Base-by-base conservation (phyloP, 2,797 vertebrate species). In the Pygocentrus nattereri region DNA sequence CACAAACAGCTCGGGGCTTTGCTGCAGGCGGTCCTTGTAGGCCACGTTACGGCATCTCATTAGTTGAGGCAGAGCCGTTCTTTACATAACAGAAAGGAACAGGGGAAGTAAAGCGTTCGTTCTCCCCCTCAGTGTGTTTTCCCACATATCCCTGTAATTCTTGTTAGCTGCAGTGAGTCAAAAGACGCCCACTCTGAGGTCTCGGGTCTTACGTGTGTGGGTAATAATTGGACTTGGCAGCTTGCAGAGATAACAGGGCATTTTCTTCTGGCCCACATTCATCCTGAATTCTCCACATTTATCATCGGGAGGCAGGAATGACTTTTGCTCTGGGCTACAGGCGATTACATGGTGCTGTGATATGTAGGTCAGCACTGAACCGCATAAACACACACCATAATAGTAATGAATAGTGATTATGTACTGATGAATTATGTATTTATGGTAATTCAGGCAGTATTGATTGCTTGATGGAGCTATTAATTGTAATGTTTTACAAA, bases 1-100 rank as follows among this genome's bases (percentile, higher is more conserved):
- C 15, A 52, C 49, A 12, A 62, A 8, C 4, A 7, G 61, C 25
- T 64, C 27, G 27, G 27, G 27, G 61, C 27, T 64, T 11, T 18
- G 44, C 41, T 44, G 41, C 41, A 44, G 41, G 13, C 61, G 13
- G 27, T 62, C 87, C 86, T 87, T 91, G 89, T 92, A 92, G 90
- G 80, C 90, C 88, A 85, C 67, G 79, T 81, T 56, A 81, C 87
- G 84, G 82, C 81, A 77, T 82, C 76, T 89, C 87, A 90, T 90
- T 87, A 30, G 18, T 34, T 30, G 64, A 31, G 41, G 11, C 41
- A 0, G 41, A 44, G 10, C 41, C 10, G 10, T 64, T 31, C 30
- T 64, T 34, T 34, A 64, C 18, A 4, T 31, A 64, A 34, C 61
- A 18, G 61, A 34, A 1, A 19, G 61, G 87, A 58, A 82, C 83